Evolutionary conservation across 2,797 vertebrate genomes (phyloP), one percentile per base, ranked within the genome.

Genomic region (Semaprochilodus insignis): DNA sequence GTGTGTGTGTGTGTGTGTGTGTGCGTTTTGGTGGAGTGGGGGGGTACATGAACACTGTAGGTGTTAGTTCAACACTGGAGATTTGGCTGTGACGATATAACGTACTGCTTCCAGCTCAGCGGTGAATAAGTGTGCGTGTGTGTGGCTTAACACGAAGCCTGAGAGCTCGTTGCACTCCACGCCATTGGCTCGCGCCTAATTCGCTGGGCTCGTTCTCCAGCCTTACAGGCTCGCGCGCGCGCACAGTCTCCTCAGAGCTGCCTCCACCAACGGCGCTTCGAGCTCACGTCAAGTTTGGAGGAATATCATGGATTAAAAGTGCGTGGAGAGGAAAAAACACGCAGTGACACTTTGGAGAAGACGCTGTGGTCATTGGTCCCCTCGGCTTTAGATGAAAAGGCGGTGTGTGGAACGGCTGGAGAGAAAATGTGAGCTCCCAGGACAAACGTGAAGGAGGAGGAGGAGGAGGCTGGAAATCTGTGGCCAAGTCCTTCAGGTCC

Each of bases 281-380:
- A 27, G 51, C 23, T 66, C n/a, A 48, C 25, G 31, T 17, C 73
- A 44, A 40, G 19, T 77, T 77, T 48, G 31, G 17, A 70, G 84
- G 80, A 82, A 27, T 85, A 85, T 71, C 31, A 48, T 71, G 80
- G 71, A 74, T 75, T 71, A 63, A 57, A 52, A 2, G 52, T 31
- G 62, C 25, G 52, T 19, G 25, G 40, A 72, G 40, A 15, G 25
- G 15, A 72, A 63, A 66, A 6, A 76, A 13, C 27, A 21, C n/a
- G 21, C 65, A 54, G 66, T 21, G 67, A 21, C 27, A 34, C 74
- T 52, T 52, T 54, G 44, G 60, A 66, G 72, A 71, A 25, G 59
- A 44, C 54, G 74, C 36, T 34, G 31, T 16, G 69, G 25, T 13
- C 31, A 14, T 13, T 23, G 23, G 62, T 16, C 23, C 3, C 60